These are phyloP conservation scores for Echeneis naucrates DNA, from an alignment of 2,797 vertebrate species.

Conservation along the genomic window DNA sequence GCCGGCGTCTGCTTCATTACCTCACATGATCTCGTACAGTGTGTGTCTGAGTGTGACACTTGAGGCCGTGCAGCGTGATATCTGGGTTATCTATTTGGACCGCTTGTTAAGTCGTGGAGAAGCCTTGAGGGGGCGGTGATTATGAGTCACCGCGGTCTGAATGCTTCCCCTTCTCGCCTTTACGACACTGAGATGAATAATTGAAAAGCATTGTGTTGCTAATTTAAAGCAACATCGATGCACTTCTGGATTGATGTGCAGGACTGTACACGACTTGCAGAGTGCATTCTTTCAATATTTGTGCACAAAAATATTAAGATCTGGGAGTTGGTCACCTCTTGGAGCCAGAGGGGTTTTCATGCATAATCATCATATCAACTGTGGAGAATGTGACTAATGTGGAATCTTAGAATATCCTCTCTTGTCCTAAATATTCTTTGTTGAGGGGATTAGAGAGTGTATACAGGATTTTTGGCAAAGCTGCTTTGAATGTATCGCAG, in stretches of 20 bases:
- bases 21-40: slow-evolving; percentile 7
- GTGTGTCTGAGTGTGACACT: slow-evolving; percentile 43
- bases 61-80: slow-evolving; percentile 19
- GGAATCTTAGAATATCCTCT: slow-evolving; percentile 13
- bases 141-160: slow-evolving; percentile 52
- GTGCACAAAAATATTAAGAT: neutral
- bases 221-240: neutral
- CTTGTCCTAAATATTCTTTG: slow-evolving; percentile 47
- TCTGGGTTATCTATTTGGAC: slow-evolving; percentile 61
- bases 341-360: slow-evolving; percentile 10
- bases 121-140: slow-evolving; percentile 14
- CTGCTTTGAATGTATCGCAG: slow-evolving; percentile 5
- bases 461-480: slow-evolving; percentile 25
- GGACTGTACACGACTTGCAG: neutral
- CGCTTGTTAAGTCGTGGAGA: slow-evolving; percentile 33
- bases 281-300: neutral
- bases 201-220: neutral
- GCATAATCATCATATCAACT: neutral
- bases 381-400: slow-evolving; percentile 7
- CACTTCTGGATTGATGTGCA: neutral
- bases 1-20: slow-evolving; percentile 39
- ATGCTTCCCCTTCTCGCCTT: slow-evolving; percentile 1
- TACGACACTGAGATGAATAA: neutral
- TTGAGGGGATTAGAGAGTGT: slow-evolving; percentile 30
- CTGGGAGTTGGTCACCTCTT: neutral